phyloP scores from a whole-genome alignment of 2,888 invertebrate species.

The Tenthredo distinguenda region DNA sequence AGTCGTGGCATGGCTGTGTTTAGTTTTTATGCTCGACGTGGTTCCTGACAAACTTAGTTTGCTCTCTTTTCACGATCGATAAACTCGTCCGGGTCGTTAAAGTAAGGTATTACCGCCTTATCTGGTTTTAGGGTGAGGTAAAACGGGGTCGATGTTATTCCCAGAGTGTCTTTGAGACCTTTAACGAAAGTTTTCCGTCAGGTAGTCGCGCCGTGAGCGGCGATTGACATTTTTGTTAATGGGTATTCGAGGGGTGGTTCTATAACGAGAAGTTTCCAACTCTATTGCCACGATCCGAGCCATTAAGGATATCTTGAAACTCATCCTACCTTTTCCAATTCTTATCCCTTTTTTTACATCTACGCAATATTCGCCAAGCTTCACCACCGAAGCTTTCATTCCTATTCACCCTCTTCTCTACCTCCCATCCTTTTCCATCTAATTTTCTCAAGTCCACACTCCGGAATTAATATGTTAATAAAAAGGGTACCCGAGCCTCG shows the following conservation, averaged over 20 bases:
- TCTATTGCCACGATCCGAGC: background rate
- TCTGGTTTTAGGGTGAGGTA: conserved; percentile 15
- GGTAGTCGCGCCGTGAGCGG: background rate
- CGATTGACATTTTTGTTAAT: conserved; percentile 36
- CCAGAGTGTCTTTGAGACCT: conserved; percentile 7
- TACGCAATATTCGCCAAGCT: background rate
- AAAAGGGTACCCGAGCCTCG: background rate
- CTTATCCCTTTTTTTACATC: background rate
- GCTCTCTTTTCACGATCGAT: background rate
- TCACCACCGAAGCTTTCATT: background rate
- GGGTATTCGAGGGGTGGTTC: background rate
- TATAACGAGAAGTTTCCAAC: background rate
- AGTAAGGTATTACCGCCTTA: conserved; percentile 24
- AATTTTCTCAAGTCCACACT: background rate
- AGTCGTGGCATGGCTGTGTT: background rate
- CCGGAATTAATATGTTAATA: conserved; percentile 39
- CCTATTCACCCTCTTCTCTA: background rate
- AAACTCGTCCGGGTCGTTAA: conserved; percentile 32
- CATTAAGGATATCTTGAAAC: background rate
- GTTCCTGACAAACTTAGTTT: conserved; percentile 3
- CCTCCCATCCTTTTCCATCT: background rate
- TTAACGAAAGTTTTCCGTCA: background rate
- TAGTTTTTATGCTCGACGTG: background rate
- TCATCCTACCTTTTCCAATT: background rate
- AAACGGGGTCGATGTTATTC: conserved; percentile 10